Base-by-base conservation (phyloP, 1,140 invertebrate genomes). In the Araneus ventricosus region DNA sequence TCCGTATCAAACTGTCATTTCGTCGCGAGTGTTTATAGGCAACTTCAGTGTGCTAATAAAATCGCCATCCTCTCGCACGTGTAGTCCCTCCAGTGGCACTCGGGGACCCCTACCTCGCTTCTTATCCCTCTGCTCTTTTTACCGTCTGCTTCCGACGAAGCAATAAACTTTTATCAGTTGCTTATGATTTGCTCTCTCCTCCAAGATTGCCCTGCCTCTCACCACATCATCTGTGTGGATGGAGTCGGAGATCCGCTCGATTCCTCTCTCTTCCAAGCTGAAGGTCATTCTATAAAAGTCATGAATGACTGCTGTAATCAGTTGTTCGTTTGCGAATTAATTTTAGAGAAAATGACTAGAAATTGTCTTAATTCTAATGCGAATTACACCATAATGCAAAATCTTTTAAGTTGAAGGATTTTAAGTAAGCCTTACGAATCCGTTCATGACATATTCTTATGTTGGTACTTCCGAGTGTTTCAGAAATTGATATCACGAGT, bases 111-210 rank as follows among this genome's bases (percentile, higher is more conserved):
- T 24, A 17, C 17, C 39, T 75, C 37, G 22, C 57, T 7, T 39
- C 57, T 24, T 85, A 27, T 70, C 63, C 57, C 63, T 24, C 75
- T 14, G 8, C 30, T 59, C 57, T 61, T 70, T 59, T 59, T 39
- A 52, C 37, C 75, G 24, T 80, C 57, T 59, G 88, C 70, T 88
- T 67, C 61, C 22, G 37, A 22, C 87, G 39, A 45, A 4, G 87
- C 87, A 88, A n/a, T 88, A 88, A 88, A 88, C 87, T 88, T 88
- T 52, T 88, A 88, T 88, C 87, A 67, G 34, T 45, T 30, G 61
- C 22, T 70, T 67, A 45, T 88, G 14, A 52, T 41, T 27, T 41
- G 57, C 34, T 37, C 27, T 52, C 30, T 39, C 39, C 22, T 27
- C 39, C n/a, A 27, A 27, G 82, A 17, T 84, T 45, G 39, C 20